phyloP scores from a whole-genome alignment of 1,140 invertebrate species.

The Drosophila saltans region DNA sequence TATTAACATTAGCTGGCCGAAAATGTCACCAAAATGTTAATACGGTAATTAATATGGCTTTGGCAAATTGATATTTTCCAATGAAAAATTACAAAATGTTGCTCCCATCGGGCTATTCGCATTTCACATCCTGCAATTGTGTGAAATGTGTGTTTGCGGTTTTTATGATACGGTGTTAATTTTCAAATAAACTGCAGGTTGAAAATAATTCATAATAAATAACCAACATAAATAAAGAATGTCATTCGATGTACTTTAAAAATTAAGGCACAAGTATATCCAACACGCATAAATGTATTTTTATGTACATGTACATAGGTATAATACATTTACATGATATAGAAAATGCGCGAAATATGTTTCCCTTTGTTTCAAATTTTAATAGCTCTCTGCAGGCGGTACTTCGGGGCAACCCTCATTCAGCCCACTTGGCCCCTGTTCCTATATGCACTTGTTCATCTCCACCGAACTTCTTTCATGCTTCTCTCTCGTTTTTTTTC shows the following conservation, averaged over 20 bases:
- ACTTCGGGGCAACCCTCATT: not conserved
- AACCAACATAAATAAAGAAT: conserved; percentile 59
- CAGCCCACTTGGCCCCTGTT: not conserved
- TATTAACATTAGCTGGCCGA: not conserved
- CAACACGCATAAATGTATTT: too few species aligned
- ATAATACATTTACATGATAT: conserved; percentile 44
- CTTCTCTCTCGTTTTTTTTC: not conserved
- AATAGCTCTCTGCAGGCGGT: conserved; percentile 45
- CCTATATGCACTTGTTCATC: conserved; percentile 8
- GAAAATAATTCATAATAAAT: conserved; percentile 19
- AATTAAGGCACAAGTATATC: not conserved
- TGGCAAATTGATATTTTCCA: conserved; percentile 1
- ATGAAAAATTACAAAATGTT: not conserved
- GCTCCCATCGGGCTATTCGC: not conserved
- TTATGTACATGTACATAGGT: conserved; percentile 36
- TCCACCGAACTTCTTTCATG: not conserved
- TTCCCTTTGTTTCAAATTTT: conserved; percentile 67
- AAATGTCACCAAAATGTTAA: not conserved
- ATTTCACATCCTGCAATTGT: not conserved
- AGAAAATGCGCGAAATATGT: conserved; percentile 65
- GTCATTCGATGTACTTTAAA: conserved; percentile 66
- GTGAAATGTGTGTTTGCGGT: too few species aligned
- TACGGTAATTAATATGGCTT: conserved; percentile 6
- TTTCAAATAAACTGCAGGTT: conserved; percentile 28
- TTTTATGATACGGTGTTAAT: conserved; percentile 25